These are phyloP conservation scores for Glaucidium brasilianum DNA, from an alignment of 2,113 vertebrate genomes.

Conservation along the genomic window DNA sequence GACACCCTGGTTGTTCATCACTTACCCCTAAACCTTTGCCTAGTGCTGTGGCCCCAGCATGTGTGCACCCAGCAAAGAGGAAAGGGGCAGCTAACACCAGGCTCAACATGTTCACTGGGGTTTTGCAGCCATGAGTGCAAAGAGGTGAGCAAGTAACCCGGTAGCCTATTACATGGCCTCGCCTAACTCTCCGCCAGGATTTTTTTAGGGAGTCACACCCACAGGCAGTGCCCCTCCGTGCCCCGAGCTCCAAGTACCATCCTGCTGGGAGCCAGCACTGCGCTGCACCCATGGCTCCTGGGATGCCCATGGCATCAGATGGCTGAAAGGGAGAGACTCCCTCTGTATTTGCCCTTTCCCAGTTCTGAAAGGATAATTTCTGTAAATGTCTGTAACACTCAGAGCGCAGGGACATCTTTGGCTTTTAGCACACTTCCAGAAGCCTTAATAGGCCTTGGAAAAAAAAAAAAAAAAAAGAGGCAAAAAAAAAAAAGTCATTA, in stretches of 20 bases:
- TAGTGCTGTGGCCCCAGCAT: neutral
- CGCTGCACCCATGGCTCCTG: neutral
- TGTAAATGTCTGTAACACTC: neutral
- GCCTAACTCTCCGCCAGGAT: neutral
- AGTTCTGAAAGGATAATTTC: neutral
- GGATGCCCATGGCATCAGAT: neutral
- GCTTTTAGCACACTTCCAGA: neutral
- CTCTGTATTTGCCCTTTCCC: neutral
- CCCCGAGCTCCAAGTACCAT: fast-evolving
- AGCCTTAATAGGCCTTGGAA: neutral
- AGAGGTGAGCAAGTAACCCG: neutral
- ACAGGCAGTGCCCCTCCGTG: too few species aligned
- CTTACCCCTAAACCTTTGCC: neutral
- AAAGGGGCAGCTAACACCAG: neutral
- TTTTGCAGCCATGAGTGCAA: neutral
- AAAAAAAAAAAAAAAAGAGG: neutral
- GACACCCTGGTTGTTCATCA: too few species aligned
- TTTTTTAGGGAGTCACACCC: too few species aligned
- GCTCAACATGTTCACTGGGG: fast-evolving
- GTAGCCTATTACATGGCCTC: neutral
- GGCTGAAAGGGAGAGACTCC: neutral
- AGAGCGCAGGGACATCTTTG: neutral
- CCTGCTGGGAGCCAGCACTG: neutral
- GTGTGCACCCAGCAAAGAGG: neutral
- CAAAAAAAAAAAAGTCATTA: neutral